These are phyloP conservation scores for Protonemura montana DNA, from an alignment of 2,888 invertebrate genomes.

Conservation along the genomic window DNA sequence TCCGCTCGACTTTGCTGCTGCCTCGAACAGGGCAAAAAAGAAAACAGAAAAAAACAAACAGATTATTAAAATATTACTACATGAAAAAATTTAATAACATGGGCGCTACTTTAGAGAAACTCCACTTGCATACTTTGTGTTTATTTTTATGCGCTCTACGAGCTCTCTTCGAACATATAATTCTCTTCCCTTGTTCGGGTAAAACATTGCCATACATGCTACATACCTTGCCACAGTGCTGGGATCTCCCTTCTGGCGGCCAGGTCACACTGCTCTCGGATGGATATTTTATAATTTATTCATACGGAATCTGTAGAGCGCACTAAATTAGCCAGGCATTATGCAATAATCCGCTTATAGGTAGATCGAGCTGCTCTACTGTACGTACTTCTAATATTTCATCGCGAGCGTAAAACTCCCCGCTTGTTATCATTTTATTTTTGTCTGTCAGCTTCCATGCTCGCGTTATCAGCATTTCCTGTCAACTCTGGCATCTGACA, in stretches of 20 bases:
- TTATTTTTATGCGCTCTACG: background rate
- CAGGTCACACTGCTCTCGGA: background rate
- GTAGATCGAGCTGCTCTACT: background rate
- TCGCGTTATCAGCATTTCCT: background rate
- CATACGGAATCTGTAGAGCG: constrained; percentile 38
- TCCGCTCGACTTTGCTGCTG: background rate
- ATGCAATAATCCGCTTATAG: constrained; percentile 48
- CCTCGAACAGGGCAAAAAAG: background rate
- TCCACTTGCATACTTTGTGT: background rate
- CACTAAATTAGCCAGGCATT: constrained; percentile 49
- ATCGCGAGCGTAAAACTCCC: background rate
- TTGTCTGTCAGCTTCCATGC: constrained; percentile 7
- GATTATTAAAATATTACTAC: background rate
- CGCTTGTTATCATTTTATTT: background rate
- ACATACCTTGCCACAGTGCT: too few species aligned
- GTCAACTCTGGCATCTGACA: background rate
- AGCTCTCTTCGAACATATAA: background rate
- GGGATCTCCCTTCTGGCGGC: background rate
- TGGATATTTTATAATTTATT: constrained; percentile 46
- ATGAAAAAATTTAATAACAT: constrained; percentile 1
- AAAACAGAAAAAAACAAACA: background rate
- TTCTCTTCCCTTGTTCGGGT: background rate
- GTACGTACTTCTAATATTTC: background rate
- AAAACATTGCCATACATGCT: too few species aligned
- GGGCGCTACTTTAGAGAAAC: background rate